Evolutionary conservation across 1,140 invertebrate genomes (phyloP).

Genomic region (Ephestia elutella): DNA sequence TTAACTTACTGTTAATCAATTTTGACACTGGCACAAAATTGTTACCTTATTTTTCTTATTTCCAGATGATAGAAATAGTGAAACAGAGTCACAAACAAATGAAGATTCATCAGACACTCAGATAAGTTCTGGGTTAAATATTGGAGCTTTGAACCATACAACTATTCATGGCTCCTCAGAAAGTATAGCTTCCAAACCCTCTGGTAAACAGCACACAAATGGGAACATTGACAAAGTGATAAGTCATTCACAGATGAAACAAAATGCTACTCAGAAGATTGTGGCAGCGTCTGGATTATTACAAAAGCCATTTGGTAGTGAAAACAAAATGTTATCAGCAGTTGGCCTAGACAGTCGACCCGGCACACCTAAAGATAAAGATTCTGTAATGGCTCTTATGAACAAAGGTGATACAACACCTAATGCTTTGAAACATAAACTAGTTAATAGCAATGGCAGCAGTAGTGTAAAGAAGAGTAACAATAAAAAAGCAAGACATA

Average conservation of each 20-base stretch:
- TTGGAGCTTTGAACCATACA: constrained; percentile 77
- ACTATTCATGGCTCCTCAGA: constrained; percentile 77
- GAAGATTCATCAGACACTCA: constrained; percentile 84
- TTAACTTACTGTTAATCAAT: constrained; percentile 5
- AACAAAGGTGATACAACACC: constrained; percentile 68
- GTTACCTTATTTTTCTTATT: constrained; percentile 19
- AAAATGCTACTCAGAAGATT: constrained; percentile 68
- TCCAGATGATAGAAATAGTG: constrained; percentile 88
- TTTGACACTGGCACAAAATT: neutral
- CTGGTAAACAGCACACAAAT: constrained; percentile 80
- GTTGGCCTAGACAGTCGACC: constrained; percentile 66
- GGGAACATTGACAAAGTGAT: constrained; percentile 69
- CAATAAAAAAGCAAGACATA: constrained; percentile 81
- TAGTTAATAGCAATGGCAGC: constrained; percentile 68
- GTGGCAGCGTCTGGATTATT: constrained; percentile 69
- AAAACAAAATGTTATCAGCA: constrained; percentile 59
- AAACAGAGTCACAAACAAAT: constrained; percentile 91
- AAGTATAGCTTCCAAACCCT: constrained; percentile 76
- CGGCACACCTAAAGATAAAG: constrained; percentile 74
- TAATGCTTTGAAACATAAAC: constrained; percentile 76
- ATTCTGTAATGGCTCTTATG: constrained; percentile 51
- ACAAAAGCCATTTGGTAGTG: constrained; percentile 74
- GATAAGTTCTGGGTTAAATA: constrained; percentile 68
- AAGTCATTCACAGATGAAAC: constrained; percentile 49
- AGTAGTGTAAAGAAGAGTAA: constrained; percentile 78